Percentiles rank a stretch among this genome's conserved stretches.
Conservation (phyloP, 2,888 invertebrate species). For the Pterobdella sp. region DNA sequence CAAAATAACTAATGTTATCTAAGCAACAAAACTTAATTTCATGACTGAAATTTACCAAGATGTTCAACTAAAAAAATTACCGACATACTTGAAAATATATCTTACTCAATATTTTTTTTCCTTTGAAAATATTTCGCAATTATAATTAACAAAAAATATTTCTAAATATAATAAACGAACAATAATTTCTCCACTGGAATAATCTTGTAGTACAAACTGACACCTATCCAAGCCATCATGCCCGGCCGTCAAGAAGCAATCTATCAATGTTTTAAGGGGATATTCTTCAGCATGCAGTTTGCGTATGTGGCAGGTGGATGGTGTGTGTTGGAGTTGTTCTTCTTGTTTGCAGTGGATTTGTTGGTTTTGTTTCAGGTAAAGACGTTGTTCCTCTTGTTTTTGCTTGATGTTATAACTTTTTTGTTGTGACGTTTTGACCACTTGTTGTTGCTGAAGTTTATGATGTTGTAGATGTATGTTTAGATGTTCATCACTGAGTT, state of each 20-base stretch:
- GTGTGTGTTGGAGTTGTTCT: not conserved
- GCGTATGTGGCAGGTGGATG: constrained; percentile 24
- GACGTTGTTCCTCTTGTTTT: not conserved
- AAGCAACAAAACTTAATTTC: no score
- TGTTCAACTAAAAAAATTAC: no score
- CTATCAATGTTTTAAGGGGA: constrained; percentile 53
- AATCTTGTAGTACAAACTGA: constrained; percentile 27
- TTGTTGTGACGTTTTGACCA: not conserved
- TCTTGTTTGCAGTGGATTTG: not conserved
- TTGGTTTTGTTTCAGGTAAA: not conserved
- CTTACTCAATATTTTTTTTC: no score
- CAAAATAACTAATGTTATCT: no score
- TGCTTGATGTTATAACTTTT: not conserved
- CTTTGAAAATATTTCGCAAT: not conserved
- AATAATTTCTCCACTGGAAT: constrained; percentile 25
- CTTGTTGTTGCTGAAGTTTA: not conserved
- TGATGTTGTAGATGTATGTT: not conserved
- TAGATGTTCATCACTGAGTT: not conserved
- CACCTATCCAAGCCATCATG: not conserved
- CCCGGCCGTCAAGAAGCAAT: constrained; percentile 49
- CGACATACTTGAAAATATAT: no score
- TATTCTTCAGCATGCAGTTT: constrained; percentile 54
- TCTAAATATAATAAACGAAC: constrained; percentile 11
- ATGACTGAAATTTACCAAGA: no score
- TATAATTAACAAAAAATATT: not conserved